These are phyloP conservation scores for Ceratina calcarata DNA, from an alignment of 1,140 invertebrate species.

Conservation along the genomic window DNA sequence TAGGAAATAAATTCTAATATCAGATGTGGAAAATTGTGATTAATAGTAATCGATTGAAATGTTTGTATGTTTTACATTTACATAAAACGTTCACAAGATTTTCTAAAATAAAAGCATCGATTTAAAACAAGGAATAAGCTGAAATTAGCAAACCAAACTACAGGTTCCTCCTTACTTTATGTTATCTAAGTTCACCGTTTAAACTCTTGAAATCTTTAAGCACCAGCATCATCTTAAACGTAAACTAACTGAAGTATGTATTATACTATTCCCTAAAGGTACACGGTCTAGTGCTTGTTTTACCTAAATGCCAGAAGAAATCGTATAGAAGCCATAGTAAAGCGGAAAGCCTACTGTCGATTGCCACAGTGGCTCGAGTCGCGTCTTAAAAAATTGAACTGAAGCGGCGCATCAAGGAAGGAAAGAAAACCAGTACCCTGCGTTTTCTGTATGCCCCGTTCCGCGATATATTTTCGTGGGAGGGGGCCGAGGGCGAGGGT, in stretches of 20 bases:
- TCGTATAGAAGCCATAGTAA: background rate
- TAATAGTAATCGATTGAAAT: too few species aligned
- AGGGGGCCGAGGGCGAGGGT: conserved; percentile 4
- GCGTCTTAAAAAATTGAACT: conserved; percentile 57
- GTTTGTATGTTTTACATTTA: too few species aligned
- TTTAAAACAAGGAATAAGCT: background rate
- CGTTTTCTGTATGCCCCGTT: conserved; percentile 64
- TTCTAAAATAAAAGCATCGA: background rate
- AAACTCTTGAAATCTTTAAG: too few species aligned
- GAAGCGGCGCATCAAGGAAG: conserved; percentile 2
- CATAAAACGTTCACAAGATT: too few species aligned
- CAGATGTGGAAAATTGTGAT: too few species aligned
- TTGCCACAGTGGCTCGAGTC: background rate
- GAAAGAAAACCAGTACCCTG: conserved; percentile 33
- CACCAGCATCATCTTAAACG: too few species aligned
- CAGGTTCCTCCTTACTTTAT: too few species aligned
- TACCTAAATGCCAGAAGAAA: background rate
- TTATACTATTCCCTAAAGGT: too few species aligned
- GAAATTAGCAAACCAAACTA: background rate
- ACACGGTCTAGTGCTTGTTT: too few species aligned
- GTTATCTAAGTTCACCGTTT: too few species aligned
- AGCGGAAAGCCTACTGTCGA: conserved; percentile 29
- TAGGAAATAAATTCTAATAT: too few species aligned
- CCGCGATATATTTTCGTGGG: conserved; percentile 65
- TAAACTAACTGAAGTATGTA: too few species aligned